Evolutionary conservation across 2,797 vertebrate genomes (phyloP).

Genomic region (Discoglossus pictus): DNA sequence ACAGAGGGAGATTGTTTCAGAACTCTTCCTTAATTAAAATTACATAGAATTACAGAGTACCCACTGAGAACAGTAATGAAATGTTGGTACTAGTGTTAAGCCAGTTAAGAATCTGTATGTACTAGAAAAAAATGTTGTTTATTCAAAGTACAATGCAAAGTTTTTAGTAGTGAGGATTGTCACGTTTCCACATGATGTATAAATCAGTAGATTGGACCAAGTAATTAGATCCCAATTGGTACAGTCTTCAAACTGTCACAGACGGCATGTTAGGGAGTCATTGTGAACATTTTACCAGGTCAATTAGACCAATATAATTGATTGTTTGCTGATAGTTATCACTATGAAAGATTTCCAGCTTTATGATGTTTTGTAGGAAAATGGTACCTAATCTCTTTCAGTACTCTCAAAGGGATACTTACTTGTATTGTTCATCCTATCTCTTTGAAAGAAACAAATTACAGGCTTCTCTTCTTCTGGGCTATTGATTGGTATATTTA

Average conservation of each 20-base stretch:
- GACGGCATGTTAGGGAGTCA: conserved; percentile 14
- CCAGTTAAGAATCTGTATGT: conserved; percentile 60
- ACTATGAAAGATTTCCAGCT: background rate
- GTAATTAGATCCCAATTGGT: conserved; percentile 23
- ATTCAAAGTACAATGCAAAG: conserved; percentile 3
- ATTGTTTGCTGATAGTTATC: conserved; percentile 29
- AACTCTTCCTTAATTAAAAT: conserved; percentile 83
- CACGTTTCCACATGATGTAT: background rate
- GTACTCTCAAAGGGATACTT: background rate
- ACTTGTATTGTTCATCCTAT: background rate
- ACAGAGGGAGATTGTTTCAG: conserved; percentile 72
- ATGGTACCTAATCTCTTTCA: conserved; percentile 1
- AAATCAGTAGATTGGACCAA: conserved; percentile 19
- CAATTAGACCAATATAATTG: conserved; percentile 35
- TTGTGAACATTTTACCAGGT: conserved; percentile 16
- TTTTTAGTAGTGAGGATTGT: background rate
- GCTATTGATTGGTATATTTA: conserved; percentile 1
- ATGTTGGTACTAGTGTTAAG: conserved; percentile 64
- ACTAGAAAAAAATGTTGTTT: conserved; percentile 53
- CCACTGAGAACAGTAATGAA: conserved; percentile 74
- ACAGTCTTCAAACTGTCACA: conserved; percentile 31
- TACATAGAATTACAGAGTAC: conserved; percentile 77
- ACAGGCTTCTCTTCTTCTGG: background rate
- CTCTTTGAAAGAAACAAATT: background rate
- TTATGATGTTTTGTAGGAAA: background rate